These are phyloP conservation scores for Conchocele bisecta DNA, from an alignment of 2,888 invertebrate species.

Conservation along the genomic window DNA sequence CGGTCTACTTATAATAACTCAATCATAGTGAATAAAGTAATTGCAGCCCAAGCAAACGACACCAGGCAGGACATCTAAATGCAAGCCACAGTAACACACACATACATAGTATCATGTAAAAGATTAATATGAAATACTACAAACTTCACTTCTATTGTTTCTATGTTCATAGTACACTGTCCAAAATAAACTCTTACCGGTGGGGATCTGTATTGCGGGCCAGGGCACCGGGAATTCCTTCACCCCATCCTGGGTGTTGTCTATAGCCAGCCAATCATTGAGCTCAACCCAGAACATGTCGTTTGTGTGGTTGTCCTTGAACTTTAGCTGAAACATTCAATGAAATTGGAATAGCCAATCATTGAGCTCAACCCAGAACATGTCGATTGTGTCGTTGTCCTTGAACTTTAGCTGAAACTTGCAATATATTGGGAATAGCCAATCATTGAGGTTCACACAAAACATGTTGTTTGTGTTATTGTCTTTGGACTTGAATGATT, in stretches of 20 bases:
- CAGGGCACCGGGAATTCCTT: conserved; percentile 75
- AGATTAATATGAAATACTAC: too few species aligned
- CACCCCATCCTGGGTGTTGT: conserved; percentile 76
- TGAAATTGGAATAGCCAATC: conserved; percentile 41
- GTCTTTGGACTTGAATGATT: too few species aligned
- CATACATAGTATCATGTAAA: too few species aligned
- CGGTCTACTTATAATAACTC: too few species aligned
- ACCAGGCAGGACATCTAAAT: too few species aligned
- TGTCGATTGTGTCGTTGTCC: conserved; percentile 69
- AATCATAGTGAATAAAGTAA: too few species aligned
- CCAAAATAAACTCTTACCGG: conserved; percentile 57
- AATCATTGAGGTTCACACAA: conserved; percentile 65
- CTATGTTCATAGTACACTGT: too few species aligned
- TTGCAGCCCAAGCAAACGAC: too few species aligned
- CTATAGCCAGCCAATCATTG: conserved; percentile 67
- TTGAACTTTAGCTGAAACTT: conserved; percentile 71
- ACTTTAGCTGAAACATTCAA: conserved; percentile 61
- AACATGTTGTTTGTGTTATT: conserved; percentile 71
- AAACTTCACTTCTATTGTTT: too few species aligned
- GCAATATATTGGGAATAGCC: too few species aligned
- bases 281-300: conserved; percentile 70
- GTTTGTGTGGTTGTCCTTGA: conserved; percentile 70
- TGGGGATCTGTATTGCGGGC: conserved; percentile 71
- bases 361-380: conserved; percentile 68
- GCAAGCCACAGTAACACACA: too few species aligned